Evolutionary conservation across 2,797 vertebrate genomes (phyloP).

Genomic region (Sphaeramia orbicularis): DNA sequence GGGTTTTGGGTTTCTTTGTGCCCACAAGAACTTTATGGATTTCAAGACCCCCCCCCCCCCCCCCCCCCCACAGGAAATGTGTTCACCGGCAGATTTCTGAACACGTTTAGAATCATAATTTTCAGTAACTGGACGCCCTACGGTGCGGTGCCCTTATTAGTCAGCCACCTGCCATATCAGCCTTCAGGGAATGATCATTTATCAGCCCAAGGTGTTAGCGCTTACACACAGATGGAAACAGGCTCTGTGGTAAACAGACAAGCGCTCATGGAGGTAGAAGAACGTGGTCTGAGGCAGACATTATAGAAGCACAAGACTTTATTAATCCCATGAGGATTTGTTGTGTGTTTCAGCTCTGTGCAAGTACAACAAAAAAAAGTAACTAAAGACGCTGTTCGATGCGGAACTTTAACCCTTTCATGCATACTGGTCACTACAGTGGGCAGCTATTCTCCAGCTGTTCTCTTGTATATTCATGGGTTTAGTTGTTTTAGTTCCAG

Average conservation of each 20-base stretch:
- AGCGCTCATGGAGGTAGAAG: background rate
- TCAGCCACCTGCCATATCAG: slow-evolving; percentile 13
- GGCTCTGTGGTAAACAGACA: background rate
- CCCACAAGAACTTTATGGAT: slow-evolving; percentile 1
- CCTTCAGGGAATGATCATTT: background rate
- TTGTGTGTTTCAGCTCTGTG: too few species aligned
- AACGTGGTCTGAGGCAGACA: background rate
- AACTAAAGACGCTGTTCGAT: too few species aligned
- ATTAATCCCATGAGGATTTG: too few species aligned
- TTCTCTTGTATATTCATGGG: too few species aligned
- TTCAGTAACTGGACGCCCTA: slow-evolving; percentile 7
- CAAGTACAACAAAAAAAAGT: too few species aligned
- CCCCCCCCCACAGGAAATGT: background rate
- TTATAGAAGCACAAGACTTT: too few species aligned
- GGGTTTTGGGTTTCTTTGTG: slow-evolving; percentile 6
- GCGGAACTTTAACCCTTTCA: too few species aligned
- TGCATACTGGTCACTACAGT: too few species aligned
- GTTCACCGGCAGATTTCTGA: slow-evolving; percentile 12
- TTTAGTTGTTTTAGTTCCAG: too few species aligned
- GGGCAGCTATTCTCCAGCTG: too few species aligned
- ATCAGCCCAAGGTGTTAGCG: slow-evolving; percentile 1
- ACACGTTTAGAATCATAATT: slow-evolving; percentile 7
- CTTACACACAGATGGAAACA: background rate
- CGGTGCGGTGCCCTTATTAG: slow-evolving; percentile 7
- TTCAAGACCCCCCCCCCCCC: background rate